A percentile compares a stretch with the other conserved stretches of the same genome.
Evolutionary conservation across 2,888 invertebrate genomes (phyloP).

Genomic region (Xanthorhoe spadicearia): DNA sequence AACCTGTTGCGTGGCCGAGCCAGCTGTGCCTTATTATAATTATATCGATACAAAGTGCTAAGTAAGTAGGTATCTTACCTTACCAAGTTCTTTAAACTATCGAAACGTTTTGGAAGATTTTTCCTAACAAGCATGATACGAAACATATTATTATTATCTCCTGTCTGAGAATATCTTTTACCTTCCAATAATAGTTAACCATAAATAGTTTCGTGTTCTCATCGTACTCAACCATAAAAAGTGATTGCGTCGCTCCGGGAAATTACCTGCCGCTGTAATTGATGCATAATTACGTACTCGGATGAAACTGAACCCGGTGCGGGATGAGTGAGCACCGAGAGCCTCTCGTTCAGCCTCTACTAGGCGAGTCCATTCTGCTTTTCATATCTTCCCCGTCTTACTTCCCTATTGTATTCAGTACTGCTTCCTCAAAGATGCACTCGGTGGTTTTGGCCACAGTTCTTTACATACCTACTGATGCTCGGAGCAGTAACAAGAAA

Average conservation of each 20-base stretch:
- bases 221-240: slow-evolving; percentile 1
- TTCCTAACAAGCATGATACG: too few species aligned
- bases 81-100: background rate
- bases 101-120: background rate
- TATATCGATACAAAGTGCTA: background rate
- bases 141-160: too few species aligned
- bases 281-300: background rate
- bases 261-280: background rate
- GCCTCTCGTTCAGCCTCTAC: too few species aligned
- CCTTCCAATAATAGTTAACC: background rate
- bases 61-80: background rate
- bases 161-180: background rate
- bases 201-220: background rate
- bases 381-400: too few species aligned
- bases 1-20: background rate
- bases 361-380: too few species aligned
- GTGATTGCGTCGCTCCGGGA: background rate
- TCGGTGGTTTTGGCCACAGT: too few species aligned
- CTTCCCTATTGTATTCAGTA: too few species aligned
- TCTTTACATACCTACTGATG: too few species aligned
- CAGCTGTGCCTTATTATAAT: background rate
- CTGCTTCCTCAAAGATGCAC: too few species aligned
- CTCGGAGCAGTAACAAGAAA: background rate
- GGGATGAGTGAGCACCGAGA: background rate
- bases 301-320: background rate